Base-by-base conservation (phyloP, 1,140 invertebrate species). In the Limonius californicus region DNA sequence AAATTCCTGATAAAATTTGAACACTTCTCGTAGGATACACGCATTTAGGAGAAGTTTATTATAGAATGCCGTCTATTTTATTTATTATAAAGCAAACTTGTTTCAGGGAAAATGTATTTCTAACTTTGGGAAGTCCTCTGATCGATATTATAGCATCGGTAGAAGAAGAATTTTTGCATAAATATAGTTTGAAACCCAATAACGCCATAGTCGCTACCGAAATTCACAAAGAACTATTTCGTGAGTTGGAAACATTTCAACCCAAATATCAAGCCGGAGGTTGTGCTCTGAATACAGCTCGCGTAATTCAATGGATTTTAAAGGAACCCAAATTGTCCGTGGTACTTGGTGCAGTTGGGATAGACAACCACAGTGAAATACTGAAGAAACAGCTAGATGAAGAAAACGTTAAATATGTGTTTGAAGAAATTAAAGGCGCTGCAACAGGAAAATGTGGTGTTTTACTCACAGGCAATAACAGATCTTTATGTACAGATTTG, bases 361-460 rank as follows among this genome's bases (percentile, higher is more conserved):
- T 74, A 35, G 80, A 82, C 68, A 59, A 67, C 8, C 70, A 71
- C 23, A 63, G 63, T 1, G 12, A 35, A 15, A 39, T 62, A 14
- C 50, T 70, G 7, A 23, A 63, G 20, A 35, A 60, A 20, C 32
- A 57, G 14, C 50, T 66, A n/a, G 14, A 19, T n/a, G 19, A 53
- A 15, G 64, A 59, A 77, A 77, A 15, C 23, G 66, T 71, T 14
- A 50, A 56, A 62, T 69, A 15, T 50, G 79, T 78, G 62, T 80
- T 81, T 59, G 70, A 72, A 7, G 61, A 77, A 43, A 73, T 79
- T 68, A 60, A 74, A 4, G 67, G 67, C 9, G 63, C 81, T 23
- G 74, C 77, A 27, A 89, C 89, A 0, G 89, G 89, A 30, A 83
- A 83, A 12, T 90, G 88, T 65, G 76, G 85, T 20, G 84, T 87